Conservation (phyloP, 2,113 vertebrate genomes). For the Centropus bengalensis region DNA sequence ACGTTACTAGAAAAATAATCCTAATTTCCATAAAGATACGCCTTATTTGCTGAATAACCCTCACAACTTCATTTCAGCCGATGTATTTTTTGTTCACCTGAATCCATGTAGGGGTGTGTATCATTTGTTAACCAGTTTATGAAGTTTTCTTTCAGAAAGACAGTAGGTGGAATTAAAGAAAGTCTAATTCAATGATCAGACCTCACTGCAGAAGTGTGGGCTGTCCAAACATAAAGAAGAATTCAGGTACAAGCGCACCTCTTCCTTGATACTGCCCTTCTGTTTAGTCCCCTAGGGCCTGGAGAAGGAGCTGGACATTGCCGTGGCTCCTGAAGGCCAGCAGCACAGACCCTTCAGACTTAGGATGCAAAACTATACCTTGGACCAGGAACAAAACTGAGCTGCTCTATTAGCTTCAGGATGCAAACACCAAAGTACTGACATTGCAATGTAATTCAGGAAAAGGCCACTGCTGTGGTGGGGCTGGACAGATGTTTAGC, state of each 20-base stretch:
- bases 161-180: not conserved
- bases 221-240: not conserved
- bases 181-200: not conserved
- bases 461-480: not conserved
- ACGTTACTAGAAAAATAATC: not conserved
- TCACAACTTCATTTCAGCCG: not conserved
- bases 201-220: not conserved
- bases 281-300: rapidly evolving
- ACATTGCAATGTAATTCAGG: not conserved
- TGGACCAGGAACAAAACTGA: not conserved
- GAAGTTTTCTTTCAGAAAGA: not conserved
- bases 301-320: not conserved
- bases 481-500: not conserved
- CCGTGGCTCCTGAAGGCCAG: not conserved
- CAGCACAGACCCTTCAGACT: not conserved
- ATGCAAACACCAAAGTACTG: not conserved
- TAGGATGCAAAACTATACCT: rapidly evolving
- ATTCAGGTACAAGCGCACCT: rapidly evolving
- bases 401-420: not conserved
- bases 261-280: not conserved
- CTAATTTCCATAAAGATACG: not conserved
- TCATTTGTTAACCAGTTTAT: not conserved
- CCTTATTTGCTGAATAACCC: not conserved
- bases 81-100: not conserved
- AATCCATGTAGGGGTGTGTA: not conserved